Conservation (phyloP, 1,140 invertebrate genomes). For the Aphaenogaster ashmeadi region DNA sequence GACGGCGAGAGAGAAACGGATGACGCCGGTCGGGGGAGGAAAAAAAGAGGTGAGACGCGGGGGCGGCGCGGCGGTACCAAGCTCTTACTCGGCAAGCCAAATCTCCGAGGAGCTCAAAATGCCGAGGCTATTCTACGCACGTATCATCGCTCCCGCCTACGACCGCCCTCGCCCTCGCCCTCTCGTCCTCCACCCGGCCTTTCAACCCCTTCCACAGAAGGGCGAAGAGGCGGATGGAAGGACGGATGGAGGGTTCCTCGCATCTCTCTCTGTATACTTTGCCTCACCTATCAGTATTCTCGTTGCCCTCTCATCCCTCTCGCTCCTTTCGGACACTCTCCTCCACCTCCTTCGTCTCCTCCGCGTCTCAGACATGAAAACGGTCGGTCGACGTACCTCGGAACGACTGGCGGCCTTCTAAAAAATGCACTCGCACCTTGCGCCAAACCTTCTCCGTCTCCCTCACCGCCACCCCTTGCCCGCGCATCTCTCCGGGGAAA, state of each 20-base stretch:
- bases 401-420: conserved; percentile 72
- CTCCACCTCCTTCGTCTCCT: conserved; percentile 58
- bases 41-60: neutral
- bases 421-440: conserved; percentile 77
- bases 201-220: conserved; percentile 58
- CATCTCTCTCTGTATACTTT: conserved; percentile 18
- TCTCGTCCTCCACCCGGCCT: conserved; percentile 60
- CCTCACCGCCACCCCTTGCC: neutral
- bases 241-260: neutral
- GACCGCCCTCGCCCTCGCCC: conserved; percentile 65
- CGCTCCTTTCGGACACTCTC: neutral
- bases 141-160: conserved; percentile 80
- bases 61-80: neutral
- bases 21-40: conserved; percentile 21
- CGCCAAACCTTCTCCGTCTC: neutral
- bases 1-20: conserved; percentile 38
- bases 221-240: conserved; percentile 11
- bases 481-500: conserved; percentile 63
- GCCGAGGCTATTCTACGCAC: conserved; percentile 81
- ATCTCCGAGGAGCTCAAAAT: conserved; percentile 82
- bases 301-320: conserved; percentile 36
- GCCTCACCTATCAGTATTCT: neutral
- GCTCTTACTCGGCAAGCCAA: conserved; percentile 76
- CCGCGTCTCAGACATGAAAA: conserved; percentile 75
- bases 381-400: conserved; percentile 55